A percentile compares a stretch with the other conserved stretches of the same genome.
phyloP scores from a whole-genome alignment of 2,113 vertebrate species.

The Poeciliopsis retropinna region DNA sequence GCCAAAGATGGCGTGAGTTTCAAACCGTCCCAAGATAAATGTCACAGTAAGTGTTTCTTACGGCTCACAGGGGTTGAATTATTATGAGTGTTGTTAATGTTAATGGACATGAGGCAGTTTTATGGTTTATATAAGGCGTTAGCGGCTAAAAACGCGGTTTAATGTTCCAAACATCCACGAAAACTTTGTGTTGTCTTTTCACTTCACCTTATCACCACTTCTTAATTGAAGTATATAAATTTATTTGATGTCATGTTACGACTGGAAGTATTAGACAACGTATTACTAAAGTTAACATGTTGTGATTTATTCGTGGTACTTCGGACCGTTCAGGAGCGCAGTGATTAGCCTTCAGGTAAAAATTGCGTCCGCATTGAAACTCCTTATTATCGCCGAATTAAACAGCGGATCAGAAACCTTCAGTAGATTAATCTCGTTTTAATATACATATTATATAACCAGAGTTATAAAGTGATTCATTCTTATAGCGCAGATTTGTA shows the following conservation, averaged over 20 bases:
- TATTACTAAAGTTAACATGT: not conserved
- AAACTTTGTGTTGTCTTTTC: not conserved
- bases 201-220: not conserved
- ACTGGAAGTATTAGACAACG: not conserved
- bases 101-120: accelerated
- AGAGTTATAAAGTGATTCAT: accelerated
- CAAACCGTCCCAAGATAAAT: constrained; percentile 39
- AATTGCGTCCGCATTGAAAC: not conserved
- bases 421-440: accelerated
- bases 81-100: accelerated
- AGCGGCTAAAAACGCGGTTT: not conserved
- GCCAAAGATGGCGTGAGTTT: constrained; percentile 78
- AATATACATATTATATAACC: accelerated
- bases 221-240: not conserved
- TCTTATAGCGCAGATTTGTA: not conserved
- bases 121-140: accelerated
- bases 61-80: not conserved
- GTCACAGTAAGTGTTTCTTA: constrained; percentile 27
- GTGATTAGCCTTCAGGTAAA: too few relatives aligned
- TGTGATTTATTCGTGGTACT: not conserved
- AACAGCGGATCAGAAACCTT: accelerated
- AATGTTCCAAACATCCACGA: too few relatives aligned
- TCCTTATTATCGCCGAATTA: constrained; percentile 1
- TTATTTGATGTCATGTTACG: too few relatives aligned
- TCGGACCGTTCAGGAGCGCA: not conserved